Evolutionary conservation across 2,113 vertebrate genomes (phyloP).

Genomic region (Herpailurus yagouaroundi): DNA sequence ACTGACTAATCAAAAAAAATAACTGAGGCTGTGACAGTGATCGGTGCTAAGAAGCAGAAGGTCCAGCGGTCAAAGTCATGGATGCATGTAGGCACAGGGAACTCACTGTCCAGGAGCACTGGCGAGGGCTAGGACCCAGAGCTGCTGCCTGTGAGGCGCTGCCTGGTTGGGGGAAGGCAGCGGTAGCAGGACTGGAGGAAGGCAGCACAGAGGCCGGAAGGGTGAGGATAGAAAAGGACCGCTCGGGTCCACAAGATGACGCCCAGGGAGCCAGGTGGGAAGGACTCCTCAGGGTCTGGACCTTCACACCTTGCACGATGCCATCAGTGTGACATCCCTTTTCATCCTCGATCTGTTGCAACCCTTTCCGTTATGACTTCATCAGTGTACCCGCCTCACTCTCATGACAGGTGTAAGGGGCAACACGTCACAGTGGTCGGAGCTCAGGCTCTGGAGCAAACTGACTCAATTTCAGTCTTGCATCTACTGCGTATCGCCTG

Average conservation of each 20-base stretch:
- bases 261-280: accelerated
- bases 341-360: no score
- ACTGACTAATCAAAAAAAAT: not conserved
- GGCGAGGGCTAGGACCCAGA: accelerated
- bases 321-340: not conserved
- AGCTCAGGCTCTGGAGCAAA: not conserved
- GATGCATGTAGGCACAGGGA: not conserved
- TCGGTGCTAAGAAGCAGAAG: not conserved
- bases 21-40: not conserved
- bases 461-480: not conserved
- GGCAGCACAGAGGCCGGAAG: not conserved
- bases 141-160: accelerated
- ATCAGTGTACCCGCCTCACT: not conserved
- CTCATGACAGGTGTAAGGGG: accelerated
- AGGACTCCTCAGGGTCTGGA: not conserved
- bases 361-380: no score
- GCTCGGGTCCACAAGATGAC: not conserved
- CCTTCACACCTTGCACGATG: not conserved
- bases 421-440: not conserved
- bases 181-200: not conserved
- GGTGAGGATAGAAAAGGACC: not conserved
- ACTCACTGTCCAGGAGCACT: not conserved
- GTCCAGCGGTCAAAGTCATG: not conserved
- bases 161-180: accelerated
- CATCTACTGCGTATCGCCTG: not conserved